Evolutionary conservation across 2,888 invertebrate genomes (phyloP).

Genomic region (Drosophila paranaensis): DNA sequence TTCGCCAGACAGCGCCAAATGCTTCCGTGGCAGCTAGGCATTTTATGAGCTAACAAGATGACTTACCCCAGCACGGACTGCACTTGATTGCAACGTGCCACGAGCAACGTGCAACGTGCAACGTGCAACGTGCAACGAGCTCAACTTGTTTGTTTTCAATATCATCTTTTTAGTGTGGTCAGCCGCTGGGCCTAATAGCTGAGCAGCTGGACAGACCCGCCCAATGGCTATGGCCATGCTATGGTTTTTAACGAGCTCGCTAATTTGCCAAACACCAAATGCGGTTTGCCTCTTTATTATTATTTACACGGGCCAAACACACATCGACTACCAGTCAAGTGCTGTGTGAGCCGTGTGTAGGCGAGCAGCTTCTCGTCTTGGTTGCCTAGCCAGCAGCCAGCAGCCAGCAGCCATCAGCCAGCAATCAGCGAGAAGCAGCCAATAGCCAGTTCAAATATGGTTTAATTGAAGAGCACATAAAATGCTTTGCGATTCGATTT

Average conservation of each 20-base stretch:
- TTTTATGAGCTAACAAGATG: constrained; percentile 57
- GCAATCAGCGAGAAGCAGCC: constrained; percentile 22
- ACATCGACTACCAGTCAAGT: constrained; percentile 22
- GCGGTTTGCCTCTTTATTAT: constrained; percentile 36
- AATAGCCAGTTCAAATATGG: constrained; percentile 70
- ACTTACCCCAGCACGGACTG: constrained; percentile 33
- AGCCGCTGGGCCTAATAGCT: constrained; percentile 28
- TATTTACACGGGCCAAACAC: constrained; percentile 64
- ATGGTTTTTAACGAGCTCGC: constrained; percentile 71
- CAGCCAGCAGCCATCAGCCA: neutral
- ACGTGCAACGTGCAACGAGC: constrained; percentile 8
- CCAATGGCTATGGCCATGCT: constrained; percentile 52
- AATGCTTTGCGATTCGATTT: constrained; percentile 52
- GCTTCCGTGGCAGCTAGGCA: constrained; percentile 63
- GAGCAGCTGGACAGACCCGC: constrained; percentile 13
- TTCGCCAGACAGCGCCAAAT: constrained; percentile 59
- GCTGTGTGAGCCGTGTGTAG: constrained; percentile 38
- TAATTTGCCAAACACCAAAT: constrained; percentile 75
- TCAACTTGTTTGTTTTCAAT: constrained; percentile 77
- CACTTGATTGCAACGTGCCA: constrained; percentile 36
- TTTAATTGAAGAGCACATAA: constrained; percentile 59
- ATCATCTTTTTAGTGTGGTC: constrained; percentile 61
- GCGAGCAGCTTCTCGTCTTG: constrained; percentile 41
- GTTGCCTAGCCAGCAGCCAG: constrained; percentile 36
- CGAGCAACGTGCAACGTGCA: neutral